Base-by-base conservation (phyloP, 23 tunicate genomes). In the Halocynthia aurantium region DNA sequence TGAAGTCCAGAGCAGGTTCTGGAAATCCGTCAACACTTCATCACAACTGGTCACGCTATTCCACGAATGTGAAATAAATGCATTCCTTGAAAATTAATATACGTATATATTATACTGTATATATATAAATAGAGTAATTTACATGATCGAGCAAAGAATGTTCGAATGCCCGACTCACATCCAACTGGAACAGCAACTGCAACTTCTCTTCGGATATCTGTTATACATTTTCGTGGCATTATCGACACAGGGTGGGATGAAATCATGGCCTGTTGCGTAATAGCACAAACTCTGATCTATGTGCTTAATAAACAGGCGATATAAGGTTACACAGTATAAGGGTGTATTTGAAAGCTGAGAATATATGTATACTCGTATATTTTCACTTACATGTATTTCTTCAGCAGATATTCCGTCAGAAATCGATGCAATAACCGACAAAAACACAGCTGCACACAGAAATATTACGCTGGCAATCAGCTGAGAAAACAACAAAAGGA, bases 381-480 rank as follows among this genome's bases (percentile, higher is more conserved):
- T 10, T 22, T 20, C 31, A 74, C 78, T 54, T 18, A 74, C 78
- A 44, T 74, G 78, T 8, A 74, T 74, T 13, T 10, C 22, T 54
- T 74, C 60, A 8, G 78, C 78, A 53, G 78, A 19, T n/a, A 50
- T 53, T 13, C 78, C 78, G 22, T 74, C 78, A 22, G 78, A 22
- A 54, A 74, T 74, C 57, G 78, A 62, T 15, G 62, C 78, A 8
- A 74, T 54, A n/a, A 74, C 31, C 31, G 64, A 74, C 78, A 54
- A 17, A 8, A 52, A 11, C 13, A 54, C 62, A 19, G 78, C 78
- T 8, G 17, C 63, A 54, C 60, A 52, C 78, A 74, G 13, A 52
- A 74, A 53, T 18, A 74, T 64, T 11, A 74, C 22, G 63, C 78
- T 74, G 22, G 78, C 78, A 54, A 74, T 54, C 13, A 74, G 19